These are phyloP conservation scores for Microcebus tavaratra DNA, from an alignment of 2,113 vertebrate genomes.

Conservation along the genomic window DNA sequence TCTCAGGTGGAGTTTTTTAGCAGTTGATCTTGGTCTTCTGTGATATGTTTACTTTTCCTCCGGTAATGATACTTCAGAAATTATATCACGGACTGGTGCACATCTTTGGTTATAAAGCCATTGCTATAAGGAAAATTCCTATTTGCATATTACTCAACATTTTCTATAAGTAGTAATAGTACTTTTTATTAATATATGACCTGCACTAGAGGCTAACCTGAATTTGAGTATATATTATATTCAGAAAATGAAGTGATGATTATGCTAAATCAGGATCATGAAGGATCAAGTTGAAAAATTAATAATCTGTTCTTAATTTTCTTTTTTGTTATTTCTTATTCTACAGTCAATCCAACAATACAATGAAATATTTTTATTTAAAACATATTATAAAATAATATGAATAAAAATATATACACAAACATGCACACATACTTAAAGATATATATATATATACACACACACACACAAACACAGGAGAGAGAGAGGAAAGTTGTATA, in stretches of 20 bases:
- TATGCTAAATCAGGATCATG: not conserved
- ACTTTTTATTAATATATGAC: not conserved
- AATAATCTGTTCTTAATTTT: not conserved
- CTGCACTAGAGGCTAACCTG: not conserved
- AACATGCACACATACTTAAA: not conserved
- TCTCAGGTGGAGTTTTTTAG: not conserved
- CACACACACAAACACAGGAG: not conserved
- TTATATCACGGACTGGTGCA: not conserved
- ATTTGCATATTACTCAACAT: not conserved
- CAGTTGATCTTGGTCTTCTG: not conserved
- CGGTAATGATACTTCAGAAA: not conserved
- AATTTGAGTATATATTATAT: not conserved
- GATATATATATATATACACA: not conserved
- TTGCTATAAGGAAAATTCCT: not conserved
- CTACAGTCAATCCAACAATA: not conserved
- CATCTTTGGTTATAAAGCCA: not conserved
- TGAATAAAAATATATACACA: not conserved
- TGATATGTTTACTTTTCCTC: not conserved
- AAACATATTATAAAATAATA: conserved; percentile 8
- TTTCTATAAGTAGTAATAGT: not conserved
- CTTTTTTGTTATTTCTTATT: not conserved
- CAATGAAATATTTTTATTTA: not conserved
- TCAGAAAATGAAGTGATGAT: not conserved
- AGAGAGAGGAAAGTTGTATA: not conserved
- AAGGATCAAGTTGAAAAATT: not conserved